These are phyloP conservation scores for Hylaea fasciaria DNA, from an alignment of 2,888 invertebrate species.

Conservation along the genomic window DNA sequence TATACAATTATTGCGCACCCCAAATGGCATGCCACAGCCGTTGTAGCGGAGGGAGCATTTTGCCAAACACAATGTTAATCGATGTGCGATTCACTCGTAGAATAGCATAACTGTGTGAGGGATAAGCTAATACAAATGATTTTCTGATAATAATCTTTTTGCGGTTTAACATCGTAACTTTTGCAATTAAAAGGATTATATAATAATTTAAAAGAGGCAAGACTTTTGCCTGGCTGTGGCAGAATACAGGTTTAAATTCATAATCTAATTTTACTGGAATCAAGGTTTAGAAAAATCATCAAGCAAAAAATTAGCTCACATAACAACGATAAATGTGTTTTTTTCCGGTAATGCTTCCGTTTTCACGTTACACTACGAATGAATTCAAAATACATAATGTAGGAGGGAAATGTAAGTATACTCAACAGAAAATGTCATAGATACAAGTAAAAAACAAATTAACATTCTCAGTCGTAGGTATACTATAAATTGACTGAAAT, in stretches of 20 bases:
- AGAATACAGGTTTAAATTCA: too few relatives aligned
- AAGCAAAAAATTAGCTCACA: too few relatives aligned
- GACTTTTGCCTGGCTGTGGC: too few relatives aligned
- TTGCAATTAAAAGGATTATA: too few relatives aligned
- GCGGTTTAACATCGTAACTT: too few relatives aligned
- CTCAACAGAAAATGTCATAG: conserved; percentile 3
- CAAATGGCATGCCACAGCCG: conserved; percentile 18
- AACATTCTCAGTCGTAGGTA: conserved; percentile 3
- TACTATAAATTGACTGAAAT: neutral
- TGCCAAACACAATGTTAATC: conserved; percentile 18
- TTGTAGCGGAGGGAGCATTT: conserved; percentile 14
- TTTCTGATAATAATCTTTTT: too few relatives aligned
- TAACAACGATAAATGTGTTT: too few relatives aligned
- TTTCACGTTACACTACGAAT: neutral
- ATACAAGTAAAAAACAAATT: conserved; percentile 7
- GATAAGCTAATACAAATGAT: neutral
- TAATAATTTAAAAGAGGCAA: too few relatives aligned
- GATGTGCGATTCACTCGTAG: conserved; percentile 26
- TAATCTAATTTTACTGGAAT: too few relatives aligned
- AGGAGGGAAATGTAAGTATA: neutral
- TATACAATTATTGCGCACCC: conserved; percentile 40
- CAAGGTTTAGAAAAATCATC: too few relatives aligned
- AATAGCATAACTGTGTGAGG: neutral
- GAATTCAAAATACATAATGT: neutral
- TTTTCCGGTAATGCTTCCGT: too few relatives aligned